Conservation (phyloP, 2,888 invertebrate species). For the Deroplatys truncata region DNA sequence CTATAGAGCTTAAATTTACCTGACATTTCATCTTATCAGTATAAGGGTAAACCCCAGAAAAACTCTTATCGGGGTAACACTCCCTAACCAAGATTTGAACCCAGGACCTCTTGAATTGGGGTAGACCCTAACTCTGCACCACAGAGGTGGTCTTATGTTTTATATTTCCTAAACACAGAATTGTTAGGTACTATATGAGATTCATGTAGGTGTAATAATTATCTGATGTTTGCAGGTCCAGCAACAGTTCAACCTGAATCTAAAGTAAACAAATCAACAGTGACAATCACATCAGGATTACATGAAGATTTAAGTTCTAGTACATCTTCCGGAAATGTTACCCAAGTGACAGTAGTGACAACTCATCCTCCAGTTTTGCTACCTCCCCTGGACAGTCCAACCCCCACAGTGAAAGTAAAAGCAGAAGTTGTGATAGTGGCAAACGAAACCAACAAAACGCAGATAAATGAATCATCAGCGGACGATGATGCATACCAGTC, state of each 20-base stretch:
- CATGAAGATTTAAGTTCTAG: conserved; percentile 20
- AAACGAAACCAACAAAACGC: conserved; percentile 69
- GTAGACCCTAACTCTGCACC: too few species aligned
- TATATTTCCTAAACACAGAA: too few species aligned
- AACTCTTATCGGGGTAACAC: too few species aligned
- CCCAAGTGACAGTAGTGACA: conserved; percentile 78
- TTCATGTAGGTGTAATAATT: too few species aligned
- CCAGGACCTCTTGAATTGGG: too few species aligned
- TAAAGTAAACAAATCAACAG: conserved; percentile 27
- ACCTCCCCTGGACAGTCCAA: conserved; percentile 49
- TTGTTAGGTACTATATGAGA: too few species aligned
- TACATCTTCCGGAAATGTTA: conserved; percentile 54
- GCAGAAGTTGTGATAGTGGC: conserved; percentile 78
- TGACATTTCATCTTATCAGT: too few species aligned
- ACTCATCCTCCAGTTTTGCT: conserved; percentile 70
- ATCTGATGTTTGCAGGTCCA: background rate
- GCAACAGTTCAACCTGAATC: conserved; percentile 16
- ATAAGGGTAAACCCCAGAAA: too few species aligned
- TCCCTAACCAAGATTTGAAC: too few species aligned
- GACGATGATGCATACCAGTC: conserved; percentile 72
- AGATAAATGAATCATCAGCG: conserved; percentile 62
- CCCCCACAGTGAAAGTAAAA: background rate
- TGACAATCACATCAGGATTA: conserved; percentile 27
- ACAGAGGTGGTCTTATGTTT: too few species aligned
- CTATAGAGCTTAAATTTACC: too few species aligned